Conservation (phyloP, 2,888 invertebrate genomes). For the Ernsta delagoae region DNA sequence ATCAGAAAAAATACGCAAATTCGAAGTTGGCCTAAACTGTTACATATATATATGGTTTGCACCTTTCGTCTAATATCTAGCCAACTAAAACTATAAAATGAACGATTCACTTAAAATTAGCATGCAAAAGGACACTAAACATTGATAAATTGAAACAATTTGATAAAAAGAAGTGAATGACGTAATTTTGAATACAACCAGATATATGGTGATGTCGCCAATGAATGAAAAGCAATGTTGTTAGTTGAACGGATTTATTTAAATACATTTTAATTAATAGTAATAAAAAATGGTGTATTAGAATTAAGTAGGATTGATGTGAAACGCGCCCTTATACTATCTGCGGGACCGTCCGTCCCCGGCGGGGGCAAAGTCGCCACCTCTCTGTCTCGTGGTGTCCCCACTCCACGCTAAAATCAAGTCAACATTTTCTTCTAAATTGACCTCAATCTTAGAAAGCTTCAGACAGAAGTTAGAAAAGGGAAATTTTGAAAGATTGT, state of each 20-base stretch:
- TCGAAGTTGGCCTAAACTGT: background rate
- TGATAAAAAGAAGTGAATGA: constrained; percentile 81
- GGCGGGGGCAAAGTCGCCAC: constrained; percentile 78
- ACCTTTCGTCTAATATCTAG: constrained; percentile 15
- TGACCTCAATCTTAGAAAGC: constrained; percentile 34
- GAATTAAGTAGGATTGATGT: constrained; percentile 50
- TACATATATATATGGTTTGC: background rate
- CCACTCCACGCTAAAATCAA: constrained; percentile 75
- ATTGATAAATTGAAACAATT: constrained; percentile 42
- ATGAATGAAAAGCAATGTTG: constrained; percentile 80
- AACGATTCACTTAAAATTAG: constrained; percentile 55
- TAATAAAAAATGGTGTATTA: constrained; percentile 57
- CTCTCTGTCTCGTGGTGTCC: constrained; percentile 73
- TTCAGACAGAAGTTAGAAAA: constrained; percentile 30
- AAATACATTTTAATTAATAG: constrained; percentile 63
- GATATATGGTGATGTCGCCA: constrained; percentile 57
- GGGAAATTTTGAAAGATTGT: constrained; percentile 40
- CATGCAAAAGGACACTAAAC: constrained; percentile 78
- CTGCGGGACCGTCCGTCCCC: constrained; percentile 77
- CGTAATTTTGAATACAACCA: constrained; percentile 59
- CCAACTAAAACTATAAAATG: constrained; percentile 29
- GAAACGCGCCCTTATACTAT: constrained; percentile 74
- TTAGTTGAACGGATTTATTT: constrained; percentile 72
- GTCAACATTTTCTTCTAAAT: constrained; percentile 45
- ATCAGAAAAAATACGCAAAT: background rate